These are phyloP conservation scores for Leptura quadrifasciata DNA, from an alignment of 2,888 invertebrate species.

Conservation along the genomic window DNA sequence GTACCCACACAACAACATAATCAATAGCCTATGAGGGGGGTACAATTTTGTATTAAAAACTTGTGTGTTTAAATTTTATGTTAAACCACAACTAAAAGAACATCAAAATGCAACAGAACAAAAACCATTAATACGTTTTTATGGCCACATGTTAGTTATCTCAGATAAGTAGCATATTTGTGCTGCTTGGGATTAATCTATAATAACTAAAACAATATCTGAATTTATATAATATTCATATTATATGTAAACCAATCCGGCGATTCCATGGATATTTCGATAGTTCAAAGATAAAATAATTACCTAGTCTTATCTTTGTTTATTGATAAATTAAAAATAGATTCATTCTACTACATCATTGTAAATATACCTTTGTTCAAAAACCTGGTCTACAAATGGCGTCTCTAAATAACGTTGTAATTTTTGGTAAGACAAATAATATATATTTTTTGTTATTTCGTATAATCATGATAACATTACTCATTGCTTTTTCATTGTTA, in stretches of 20 bases:
- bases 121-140: no score
- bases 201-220: no score
- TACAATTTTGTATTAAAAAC: no score
- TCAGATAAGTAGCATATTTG: no score
- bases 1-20: no score
- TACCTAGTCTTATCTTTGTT: constrained; percentile 30
- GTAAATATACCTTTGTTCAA: constrained; percentile 5
- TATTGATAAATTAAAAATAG: constrained; percentile 36
- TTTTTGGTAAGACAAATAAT: constrained; percentile 27
- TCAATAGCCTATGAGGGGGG: no score
- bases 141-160: no score
- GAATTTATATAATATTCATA: background rate
- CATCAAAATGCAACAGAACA: no score
- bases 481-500: background rate
- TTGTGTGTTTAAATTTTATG: no score
- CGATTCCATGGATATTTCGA: constrained; percentile 14
- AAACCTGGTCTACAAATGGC: constrained; percentile 28
- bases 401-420: background rate
- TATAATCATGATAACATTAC: background rate
- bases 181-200: no score
- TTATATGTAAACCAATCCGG: background rate
- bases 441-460: background rate
- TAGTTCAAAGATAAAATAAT: constrained; percentile 28
- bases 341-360: constrained; percentile 22
- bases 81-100: no score